phyloP scores from a whole-genome alignment of 2,113 vertebrate genomes.

The Pseudorasbora parva region DNA sequence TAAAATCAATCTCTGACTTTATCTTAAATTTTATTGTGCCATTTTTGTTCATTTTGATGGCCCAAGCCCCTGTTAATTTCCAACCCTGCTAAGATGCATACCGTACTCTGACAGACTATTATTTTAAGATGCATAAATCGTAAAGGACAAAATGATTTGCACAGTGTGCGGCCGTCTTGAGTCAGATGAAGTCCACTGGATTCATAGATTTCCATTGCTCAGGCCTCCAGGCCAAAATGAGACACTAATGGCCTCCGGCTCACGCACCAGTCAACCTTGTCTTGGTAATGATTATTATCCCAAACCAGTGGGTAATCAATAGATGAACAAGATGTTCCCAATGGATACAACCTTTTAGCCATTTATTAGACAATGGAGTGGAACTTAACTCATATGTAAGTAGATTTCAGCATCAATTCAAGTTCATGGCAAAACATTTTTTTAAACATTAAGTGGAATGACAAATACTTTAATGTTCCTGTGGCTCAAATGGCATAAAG shows the following conservation, averaged over 20 bases:
- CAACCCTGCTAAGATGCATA: neutral
- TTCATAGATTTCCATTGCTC: constrained; percentile 59
- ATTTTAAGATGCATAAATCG: neutral
- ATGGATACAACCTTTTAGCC: constrained; percentile 18
- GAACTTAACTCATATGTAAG: constrained; percentile 35
- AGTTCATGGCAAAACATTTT: constrained; percentile 13
- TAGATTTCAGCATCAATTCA: constrained; percentile 5
- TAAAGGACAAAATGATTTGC: neutral
- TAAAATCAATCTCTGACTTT: no score
- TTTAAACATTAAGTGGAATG: neutral
- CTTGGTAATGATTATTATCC: constrained; percentile 47
- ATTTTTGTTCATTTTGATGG: neutral
- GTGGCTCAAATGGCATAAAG: neutral
- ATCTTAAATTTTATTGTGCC: neutral
- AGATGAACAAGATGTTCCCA: constrained; percentile 36
- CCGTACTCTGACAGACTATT: no score
- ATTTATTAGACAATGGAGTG: constrained; percentile 4
- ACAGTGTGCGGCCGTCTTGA: constrained; percentile 9
- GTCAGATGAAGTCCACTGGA: constrained; percentile 61
- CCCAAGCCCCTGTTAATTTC: neutral
- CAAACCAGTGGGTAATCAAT: constrained; percentile 41
- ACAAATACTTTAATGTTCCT: neutral
- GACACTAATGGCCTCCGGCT: constrained; percentile 47
- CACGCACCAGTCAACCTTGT: constrained; percentile 31
- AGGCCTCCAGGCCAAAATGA: constrained; percentile 43